These are phyloP conservation scores for Poeciliopsis prolifica DNA, from an alignment of 2,113 vertebrate species.

Conservation along the genomic window DNA sequence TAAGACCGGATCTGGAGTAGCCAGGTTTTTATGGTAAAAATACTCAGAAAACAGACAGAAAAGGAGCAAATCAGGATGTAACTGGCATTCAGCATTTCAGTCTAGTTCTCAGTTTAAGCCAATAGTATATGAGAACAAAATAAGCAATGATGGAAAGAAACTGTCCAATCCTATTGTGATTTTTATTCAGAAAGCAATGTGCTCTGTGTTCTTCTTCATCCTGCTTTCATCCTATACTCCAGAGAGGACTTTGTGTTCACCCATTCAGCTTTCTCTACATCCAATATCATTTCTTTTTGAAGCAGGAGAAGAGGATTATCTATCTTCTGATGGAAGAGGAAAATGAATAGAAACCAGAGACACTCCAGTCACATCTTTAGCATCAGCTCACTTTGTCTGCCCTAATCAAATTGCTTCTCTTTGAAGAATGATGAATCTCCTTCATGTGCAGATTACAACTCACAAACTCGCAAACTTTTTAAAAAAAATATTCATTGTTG, in stretches of 20 bases:
- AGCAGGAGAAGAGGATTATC: slow-evolving; percentile 33
- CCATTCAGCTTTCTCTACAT: slow-evolving; percentile 29
- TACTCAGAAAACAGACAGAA: neutral
- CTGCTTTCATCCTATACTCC: neutral
- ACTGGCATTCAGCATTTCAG: neutral
- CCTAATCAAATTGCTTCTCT: slow-evolving; percentile 49
- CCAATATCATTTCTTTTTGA: slow-evolving; percentile 38
- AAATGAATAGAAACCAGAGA: slow-evolving; percentile 32
- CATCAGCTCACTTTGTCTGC: slow-evolving; percentile 16
- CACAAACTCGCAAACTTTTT: slow-evolving; percentile 15
- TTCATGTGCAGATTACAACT: slow-evolving; percentile 35
- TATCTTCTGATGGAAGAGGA: slow-evolving; percentile 25
- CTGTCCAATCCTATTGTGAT: neutral
- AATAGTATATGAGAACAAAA: neutral
- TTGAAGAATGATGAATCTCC: slow-evolving; percentile 41
- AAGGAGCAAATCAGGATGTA: neutral
- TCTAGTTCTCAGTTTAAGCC: neutral
- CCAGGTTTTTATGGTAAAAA: too few species aligned
- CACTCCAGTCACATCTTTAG: slow-evolving; percentile 37
- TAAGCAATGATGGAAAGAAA: neutral
- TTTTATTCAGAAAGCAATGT: neutral
- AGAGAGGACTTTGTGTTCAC: slow-evolving; percentile 5
- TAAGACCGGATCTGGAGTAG: neutral
- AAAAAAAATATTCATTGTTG: slow-evolving; percentile 44
- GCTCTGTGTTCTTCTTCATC: neutral